phyloP scores from a whole-genome alignment of 2,888 invertebrate genomes.

The Uloborus plumipes region DNA sequence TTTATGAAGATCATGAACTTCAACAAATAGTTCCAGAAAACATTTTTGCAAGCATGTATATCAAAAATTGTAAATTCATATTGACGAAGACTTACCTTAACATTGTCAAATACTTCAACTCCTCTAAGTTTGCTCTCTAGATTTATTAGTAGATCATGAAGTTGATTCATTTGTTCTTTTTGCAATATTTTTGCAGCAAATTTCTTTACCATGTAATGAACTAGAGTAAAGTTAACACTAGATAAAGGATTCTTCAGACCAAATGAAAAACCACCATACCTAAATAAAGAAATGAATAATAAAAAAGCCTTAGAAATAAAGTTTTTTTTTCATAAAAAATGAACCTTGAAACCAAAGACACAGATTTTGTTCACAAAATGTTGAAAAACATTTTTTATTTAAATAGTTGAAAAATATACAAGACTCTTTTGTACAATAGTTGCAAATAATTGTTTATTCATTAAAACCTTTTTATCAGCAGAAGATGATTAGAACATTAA shows the following conservation, averaged over 20 bases:
- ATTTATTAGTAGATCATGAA: slow-evolving; percentile 38
- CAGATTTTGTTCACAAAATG: no score
- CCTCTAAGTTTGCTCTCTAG: slow-evolving; percentile 37
- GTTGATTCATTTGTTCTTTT: slow-evolving; percentile 19
- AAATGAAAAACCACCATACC: slow-evolving; percentile 68
- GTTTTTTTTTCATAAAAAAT: background rate
- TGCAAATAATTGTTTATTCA: no score
- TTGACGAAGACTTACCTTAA: slow-evolving; percentile 40
- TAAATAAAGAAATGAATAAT: slow-evolving; percentile 22
- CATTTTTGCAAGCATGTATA: no score
- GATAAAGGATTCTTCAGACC: slow-evolving; percentile 67
- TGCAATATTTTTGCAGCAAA: slow-evolving; percentile 34
- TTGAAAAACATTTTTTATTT: no score
- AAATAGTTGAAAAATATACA: no score
- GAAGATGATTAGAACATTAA: no score
- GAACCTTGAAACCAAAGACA: no score
- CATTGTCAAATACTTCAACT: slow-evolving; percentile 62
- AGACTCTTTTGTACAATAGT: no score
- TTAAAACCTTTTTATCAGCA: no score
- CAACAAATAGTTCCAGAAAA: no score
- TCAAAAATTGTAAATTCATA: no score
- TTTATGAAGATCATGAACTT: no score
- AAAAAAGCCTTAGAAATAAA: background rate
- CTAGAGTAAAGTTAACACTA: slow-evolving; percentile 58
- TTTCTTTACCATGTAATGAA: slow-evolving; percentile 55